Percentiles rank a stretch among this genome's conserved stretches.
Conservation (phyloP, 2,888 invertebrate species). For the Drosophila pseudotakahashii region DNA sequence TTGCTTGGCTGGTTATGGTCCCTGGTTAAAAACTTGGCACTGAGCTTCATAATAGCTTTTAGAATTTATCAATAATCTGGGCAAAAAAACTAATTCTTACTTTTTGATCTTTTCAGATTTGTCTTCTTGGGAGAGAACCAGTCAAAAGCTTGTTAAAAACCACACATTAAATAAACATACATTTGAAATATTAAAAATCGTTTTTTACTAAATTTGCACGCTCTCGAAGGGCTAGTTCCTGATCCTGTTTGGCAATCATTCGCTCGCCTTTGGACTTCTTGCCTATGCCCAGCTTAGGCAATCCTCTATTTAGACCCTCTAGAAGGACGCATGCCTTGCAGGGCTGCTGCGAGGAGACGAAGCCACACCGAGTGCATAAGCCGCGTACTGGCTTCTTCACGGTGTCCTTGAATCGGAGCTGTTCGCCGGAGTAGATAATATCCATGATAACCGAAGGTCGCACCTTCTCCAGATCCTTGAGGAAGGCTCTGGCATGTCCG, state of each 20-base stretch:
- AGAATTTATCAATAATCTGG: background rate
- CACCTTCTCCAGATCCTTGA: conserved; percentile 98
- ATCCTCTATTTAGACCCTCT: conserved; percentile 96
- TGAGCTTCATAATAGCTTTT: conserved; percentile 50
- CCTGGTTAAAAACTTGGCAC: conserved; percentile 82
- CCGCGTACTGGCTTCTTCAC: conserved; percentile 92
- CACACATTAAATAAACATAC: conserved; percentile 10
- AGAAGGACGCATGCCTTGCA: conserved; percentile 98
- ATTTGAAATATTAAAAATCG: conserved; percentile 78
- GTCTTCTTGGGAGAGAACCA: background rate
- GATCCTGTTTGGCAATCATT: conserved; percentile 86
- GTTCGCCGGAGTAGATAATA: conserved; percentile 96
- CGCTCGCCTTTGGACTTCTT: conserved; percentile 92
- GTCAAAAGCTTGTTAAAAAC: background rate
- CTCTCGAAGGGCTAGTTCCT: conserved; percentile 81
- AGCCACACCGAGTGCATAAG: conserved; percentile 93
- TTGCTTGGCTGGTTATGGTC: conserved; percentile 74
- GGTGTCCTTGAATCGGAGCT: conserved; percentile 91
- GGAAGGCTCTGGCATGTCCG: conserved; percentile 94
- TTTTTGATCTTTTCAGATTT: conserved; percentile 29
- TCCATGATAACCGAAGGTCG: conserved; percentile 96
- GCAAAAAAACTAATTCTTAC: conserved; percentile 16
- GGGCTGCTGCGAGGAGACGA: conserved; percentile 95
- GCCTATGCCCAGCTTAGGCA: conserved; percentile 95
- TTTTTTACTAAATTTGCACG: conserved; percentile 84